Evolutionary conservation across 2,113 vertebrate genomes (phyloP).

Genomic region (Eudyptes chrysolophus): DNA sequence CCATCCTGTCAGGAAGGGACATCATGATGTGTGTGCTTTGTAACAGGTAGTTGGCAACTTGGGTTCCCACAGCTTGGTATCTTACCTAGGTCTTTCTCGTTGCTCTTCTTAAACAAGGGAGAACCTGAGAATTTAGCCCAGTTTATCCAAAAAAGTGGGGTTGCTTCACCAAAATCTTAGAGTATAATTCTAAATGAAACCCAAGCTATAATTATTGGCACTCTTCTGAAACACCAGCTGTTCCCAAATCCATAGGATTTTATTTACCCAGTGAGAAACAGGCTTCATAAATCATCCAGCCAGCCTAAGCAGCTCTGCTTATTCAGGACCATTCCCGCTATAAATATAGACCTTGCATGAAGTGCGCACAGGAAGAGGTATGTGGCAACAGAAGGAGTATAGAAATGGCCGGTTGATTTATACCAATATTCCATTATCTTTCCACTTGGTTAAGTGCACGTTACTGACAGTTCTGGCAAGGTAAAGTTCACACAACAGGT

Average conservation of each 20-base stretch:
- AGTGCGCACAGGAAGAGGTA: not conserved
- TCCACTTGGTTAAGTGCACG: not conserved
- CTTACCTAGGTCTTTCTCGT: not conserved
- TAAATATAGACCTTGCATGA: not conserved
- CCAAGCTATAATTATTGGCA: not conserved
- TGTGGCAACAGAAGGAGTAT: not conserved
- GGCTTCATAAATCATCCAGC: not conserved
- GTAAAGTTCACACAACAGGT: not conserved
- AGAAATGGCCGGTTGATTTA: not conserved
- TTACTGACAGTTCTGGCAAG: not conserved
- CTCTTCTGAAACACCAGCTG: not conserved
- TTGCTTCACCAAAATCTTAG: not conserved
- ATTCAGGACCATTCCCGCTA: not conserved
- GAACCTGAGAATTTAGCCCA: not conserved
- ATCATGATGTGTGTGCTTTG: not conserved
- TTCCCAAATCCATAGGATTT: not conserved
- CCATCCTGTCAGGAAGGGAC: not conserved
- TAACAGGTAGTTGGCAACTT: not conserved
- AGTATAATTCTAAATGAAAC: not conserved
- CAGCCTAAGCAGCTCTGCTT: not conserved
- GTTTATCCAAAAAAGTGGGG: not conserved
- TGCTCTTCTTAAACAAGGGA: not conserved
- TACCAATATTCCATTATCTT: not conserved
- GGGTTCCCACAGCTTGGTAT: not conserved
- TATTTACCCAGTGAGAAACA: not conserved